A percentile compares a stretch with the other conserved stretches of the same genome.
phyloP scores from a whole-genome alignment of 2,113 vertebrate genomes.

The Pseudorhombus dupliciocellatus region DNA sequence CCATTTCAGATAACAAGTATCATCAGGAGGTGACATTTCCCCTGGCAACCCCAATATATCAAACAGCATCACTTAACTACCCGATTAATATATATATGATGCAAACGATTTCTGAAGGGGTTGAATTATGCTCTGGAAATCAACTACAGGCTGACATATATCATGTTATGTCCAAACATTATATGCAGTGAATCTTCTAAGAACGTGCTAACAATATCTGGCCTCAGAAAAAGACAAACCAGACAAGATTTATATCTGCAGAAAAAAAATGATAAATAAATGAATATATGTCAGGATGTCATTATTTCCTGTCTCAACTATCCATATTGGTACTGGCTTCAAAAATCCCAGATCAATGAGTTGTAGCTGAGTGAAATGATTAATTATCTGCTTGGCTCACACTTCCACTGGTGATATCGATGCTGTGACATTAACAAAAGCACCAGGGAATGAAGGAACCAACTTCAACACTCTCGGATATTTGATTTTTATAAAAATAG shows the following conservation, averaged over 20 bases:
- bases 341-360: neutral
- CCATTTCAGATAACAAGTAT: neutral
- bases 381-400: neutral
- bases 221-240: neutral
- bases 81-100: neutral
- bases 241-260: neutral
- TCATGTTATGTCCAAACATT: no score
- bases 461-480: conserved; percentile 1
- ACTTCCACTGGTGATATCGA: neutral
- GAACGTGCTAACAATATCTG: neutral
- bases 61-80: neutral
- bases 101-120: no score
- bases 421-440: neutral
- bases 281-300: neutral
- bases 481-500: neutral
- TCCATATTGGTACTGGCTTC: neutral
- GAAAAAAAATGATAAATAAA: conserved; percentile 7
- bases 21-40: neutral
- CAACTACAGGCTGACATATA: no score
- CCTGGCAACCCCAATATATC: neutral
- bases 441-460: neutral
- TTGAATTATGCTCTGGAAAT: no score
- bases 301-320: neutral
- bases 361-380: conserved; percentile 8
- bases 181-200: no score